These are phyloP conservation scores for Chromobotia macracanthus DNA, from an alignment of 2,797 vertebrate species.

Conservation along the genomic window DNA sequence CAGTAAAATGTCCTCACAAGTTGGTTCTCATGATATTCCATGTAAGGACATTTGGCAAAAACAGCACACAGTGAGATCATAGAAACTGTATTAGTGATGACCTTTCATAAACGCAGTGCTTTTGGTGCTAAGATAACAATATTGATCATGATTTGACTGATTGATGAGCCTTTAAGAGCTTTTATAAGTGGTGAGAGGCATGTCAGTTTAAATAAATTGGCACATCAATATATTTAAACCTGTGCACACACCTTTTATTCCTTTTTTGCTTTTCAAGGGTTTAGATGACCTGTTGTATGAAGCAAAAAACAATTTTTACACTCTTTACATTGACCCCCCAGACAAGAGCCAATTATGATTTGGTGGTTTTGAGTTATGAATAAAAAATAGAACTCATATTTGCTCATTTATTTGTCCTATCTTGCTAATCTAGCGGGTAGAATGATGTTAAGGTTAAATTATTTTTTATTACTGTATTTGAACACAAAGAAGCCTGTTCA, in stretches of 20 bases:
- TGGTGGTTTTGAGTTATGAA: too few species aligned
- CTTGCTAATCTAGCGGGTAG: too few species aligned
- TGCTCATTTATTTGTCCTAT: too few species aligned
- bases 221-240: background rate
- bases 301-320: constrained; percentile 12
- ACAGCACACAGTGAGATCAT: background rate
- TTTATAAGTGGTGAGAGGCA: background rate
- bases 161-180: background rate
- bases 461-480: too few species aligned
- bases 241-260: background rate
- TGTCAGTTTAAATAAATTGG: background rate
- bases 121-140: background rate
- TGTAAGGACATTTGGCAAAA: too few species aligned
- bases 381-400: too few species aligned
- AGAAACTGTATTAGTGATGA: background rate
- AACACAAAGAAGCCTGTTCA: too few species aligned
- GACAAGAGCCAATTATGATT: too few species aligned
- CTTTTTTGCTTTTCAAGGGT: constrained; percentile 2
- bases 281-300: constrained; percentile 18
- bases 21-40: too few species aligned
- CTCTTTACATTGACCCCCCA: background rate
- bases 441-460: too few species aligned
- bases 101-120: background rate
- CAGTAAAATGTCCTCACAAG: too few species aligned
- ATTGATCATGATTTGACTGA: background rate